phyloP scores from a whole-genome alignment of 2,113 vertebrate species.

The Sphyrna mokarran region DNA sequence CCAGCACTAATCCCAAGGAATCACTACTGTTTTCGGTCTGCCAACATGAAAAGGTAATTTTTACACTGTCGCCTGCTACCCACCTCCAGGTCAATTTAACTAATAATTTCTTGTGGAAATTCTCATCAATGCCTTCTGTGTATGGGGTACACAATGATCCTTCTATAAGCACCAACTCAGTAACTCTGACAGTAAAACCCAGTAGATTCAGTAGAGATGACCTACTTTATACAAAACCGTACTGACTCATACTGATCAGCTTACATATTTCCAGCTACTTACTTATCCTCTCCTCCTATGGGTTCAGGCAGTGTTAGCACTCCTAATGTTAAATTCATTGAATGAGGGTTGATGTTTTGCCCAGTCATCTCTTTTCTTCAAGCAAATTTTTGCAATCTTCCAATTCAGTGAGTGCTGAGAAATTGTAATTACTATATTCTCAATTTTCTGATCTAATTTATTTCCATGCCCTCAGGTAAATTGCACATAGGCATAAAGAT shows the following conservation, averaged over 20 bases:
- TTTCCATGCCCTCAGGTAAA: background rate
- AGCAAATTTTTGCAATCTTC: background rate
- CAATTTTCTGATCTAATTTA: background rate
- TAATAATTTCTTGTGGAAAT: background rate
- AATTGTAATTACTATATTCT: background rate
- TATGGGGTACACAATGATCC: background rate
- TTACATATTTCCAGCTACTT: background rate
- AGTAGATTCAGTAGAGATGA: background rate
- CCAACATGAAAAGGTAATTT: background rate
- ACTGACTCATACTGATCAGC: background rate
- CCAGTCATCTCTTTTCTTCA: background rate
- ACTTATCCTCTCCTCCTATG: background rate
- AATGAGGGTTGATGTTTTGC: background rate
- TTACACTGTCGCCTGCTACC: background rate
- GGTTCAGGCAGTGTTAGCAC: background rate
- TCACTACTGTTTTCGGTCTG: background rate
- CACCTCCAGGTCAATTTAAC: background rate
- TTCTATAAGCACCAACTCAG: background rate
- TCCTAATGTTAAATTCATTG: background rate
- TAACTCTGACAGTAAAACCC: background rate
- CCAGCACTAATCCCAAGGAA: background rate
- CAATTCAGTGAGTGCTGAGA: background rate
- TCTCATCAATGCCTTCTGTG: background rate
- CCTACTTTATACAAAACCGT: constrained; percentile 8
- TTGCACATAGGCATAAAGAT: background rate